phyloP scores from a whole-genome alignment of 2,113 vertebrate genomes.

The Zootoca vivipara region DNA sequence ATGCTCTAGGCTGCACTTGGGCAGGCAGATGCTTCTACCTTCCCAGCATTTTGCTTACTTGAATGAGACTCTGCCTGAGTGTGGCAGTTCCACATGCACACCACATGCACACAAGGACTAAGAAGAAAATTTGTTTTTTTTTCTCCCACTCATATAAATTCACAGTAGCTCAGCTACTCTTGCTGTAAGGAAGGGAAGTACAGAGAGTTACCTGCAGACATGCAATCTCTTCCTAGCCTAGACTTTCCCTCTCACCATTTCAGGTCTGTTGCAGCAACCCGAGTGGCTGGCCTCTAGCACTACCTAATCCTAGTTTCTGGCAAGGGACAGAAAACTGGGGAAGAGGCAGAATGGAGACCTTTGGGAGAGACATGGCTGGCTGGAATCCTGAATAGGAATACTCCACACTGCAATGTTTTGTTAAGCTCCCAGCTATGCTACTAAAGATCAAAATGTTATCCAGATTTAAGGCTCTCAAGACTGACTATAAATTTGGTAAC shows the following conservation, averaged over 20 bases:
- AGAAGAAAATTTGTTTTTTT: neutral
- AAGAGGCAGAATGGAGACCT: neutral
- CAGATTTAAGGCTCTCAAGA: slow-evolving; percentile 10
- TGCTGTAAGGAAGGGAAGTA: neutral
- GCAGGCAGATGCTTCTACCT: neutral
- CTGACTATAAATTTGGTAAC: fast-evolving
- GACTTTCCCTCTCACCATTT: neutral
- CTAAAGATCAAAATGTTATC: fast-evolving
- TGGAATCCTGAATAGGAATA: neutral
- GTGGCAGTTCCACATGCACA: neutral
- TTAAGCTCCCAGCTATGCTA: neutral
- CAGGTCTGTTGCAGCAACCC: neutral
- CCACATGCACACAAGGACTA: neutral
- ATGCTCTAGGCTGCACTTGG: neutral
- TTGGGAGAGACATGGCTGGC: neutral
- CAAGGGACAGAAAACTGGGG: too few relatives aligned
- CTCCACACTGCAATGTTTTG: neutral
- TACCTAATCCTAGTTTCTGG: too few relatives aligned
- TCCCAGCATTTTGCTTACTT: neutral
- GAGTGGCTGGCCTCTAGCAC: neutral
- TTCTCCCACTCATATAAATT: neutral
- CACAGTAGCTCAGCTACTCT: neutral
- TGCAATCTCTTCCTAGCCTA: neutral
- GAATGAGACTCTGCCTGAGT: neutral
- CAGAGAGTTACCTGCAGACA: too few relatives aligned